phyloP scores from a whole-genome alignment of 1,140 invertebrate species.

The Heliconius eleuchia region DNA sequence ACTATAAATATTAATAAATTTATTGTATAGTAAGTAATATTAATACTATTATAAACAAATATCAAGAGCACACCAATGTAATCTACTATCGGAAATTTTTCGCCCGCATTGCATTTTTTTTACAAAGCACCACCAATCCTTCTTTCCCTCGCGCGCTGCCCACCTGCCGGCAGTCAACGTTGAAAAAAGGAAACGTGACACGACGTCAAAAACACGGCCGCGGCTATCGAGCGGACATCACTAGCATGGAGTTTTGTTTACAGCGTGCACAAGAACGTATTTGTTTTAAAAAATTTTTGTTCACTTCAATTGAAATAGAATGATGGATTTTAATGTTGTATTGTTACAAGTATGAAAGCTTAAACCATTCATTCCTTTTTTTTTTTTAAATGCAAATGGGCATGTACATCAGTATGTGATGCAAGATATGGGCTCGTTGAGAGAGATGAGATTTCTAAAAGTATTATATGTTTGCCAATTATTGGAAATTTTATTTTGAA shows the following conservation, averaged over 20 bases:
- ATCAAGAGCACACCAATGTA: no score
- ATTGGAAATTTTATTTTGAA: no score
- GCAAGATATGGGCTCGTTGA: no score
- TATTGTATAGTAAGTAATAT: no score
- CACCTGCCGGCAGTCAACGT: slow-evolving; percentile 2
- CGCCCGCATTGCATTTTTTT: not conserved
- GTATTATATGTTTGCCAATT: no score
- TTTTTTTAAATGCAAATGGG: no score
- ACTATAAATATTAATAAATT: no score
- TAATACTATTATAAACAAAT: no score
- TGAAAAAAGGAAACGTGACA: not conserved
- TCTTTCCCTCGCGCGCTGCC: not conserved
- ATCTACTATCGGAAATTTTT: not conserved
- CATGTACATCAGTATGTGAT: no score
- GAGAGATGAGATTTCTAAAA: no score
- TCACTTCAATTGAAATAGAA: not conserved
- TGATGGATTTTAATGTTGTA: not conserved
- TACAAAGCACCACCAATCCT: not conserved
- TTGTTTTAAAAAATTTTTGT: not conserved
- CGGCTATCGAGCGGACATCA: slow-evolving; percentile 5
- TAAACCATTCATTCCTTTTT: no score
- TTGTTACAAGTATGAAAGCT: not conserved
- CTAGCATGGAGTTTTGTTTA: not conserved
- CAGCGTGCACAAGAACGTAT: not conserved
- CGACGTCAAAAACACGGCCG: not conserved